A percentile compares a stretch with the other conserved stretches of the same genome.
phyloP scores from a whole-genome alignment of 2,113 vertebrate genomes.

The Silurus asotus region DNA sequence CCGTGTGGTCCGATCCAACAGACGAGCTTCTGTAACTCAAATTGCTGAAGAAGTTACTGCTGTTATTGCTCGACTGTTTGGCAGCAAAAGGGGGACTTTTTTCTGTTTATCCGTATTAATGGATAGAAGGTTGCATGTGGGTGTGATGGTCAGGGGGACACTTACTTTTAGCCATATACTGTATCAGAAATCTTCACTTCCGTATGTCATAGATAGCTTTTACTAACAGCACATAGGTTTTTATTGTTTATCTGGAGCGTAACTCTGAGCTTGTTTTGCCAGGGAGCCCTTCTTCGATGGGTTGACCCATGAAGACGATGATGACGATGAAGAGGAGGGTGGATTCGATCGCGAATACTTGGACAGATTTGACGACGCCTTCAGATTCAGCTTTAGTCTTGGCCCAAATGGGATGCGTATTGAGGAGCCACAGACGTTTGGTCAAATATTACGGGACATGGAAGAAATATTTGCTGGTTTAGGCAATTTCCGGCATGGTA shows the following conservation, averaged over 20 bases:
- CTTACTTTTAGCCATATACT: too few relatives aligned
- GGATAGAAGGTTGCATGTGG: too few relatives aligned
- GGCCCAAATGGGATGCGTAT: slow-evolving; percentile 68
- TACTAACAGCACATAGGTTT: neutral
- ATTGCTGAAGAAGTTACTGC: too few relatives aligned
- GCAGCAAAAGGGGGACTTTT: too few relatives aligned
- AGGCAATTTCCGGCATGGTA: slow-evolving; percentile 63
- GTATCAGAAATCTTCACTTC: too few relatives aligned
- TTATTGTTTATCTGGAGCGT: neutral
- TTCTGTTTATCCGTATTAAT: too few relatives aligned
- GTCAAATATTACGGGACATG: slow-evolving; percentile 71
- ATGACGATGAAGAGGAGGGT: slow-evolving; percentile 58
- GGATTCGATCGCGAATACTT: slow-evolving; percentile 53
- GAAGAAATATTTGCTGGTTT: slow-evolving; percentile 73
- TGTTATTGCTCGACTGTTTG: too few relatives aligned
- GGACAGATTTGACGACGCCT: slow-evolving; percentile 63
- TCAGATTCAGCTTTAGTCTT: slow-evolving; percentile 72
- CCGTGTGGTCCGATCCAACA: too few relatives aligned
- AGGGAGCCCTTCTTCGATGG: slow-evolving; percentile 76
- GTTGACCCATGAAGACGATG: slow-evolving; percentile 72
- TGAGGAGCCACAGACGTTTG: slow-evolving; percentile 69
- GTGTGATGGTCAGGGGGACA: too few relatives aligned
- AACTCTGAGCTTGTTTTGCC: neutral
- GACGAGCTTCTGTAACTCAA: too few relatives aligned
- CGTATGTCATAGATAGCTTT: neutral